Evolutionary conservation across 2,113 vertebrate species (phyloP), one percentile per base, ranked within the genome.

Genomic region (Triplophysa rosa): DNA sequence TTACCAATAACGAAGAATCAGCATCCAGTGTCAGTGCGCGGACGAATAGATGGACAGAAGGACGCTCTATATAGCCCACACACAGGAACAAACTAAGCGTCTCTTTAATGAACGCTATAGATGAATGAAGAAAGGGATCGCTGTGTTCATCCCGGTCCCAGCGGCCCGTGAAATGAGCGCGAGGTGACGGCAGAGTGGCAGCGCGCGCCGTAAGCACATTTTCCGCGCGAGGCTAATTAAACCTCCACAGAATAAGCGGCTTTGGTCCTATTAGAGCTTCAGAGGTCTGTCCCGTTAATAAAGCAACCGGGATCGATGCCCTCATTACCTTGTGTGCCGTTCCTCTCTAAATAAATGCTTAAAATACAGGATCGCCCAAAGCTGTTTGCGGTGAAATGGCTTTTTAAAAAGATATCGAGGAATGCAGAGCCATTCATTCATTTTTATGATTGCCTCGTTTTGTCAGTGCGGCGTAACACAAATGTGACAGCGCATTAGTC

Each of bases 151-250:
- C 80, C 63, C 47, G 73, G 81, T 87, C 86, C 90, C 86, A 89
- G 79, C 80, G 89, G 88, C 80, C 86, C 88, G 87, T 91, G 89
- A 92, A 93, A 91, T 90, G 86, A 90, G 87, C n/a, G 82, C 71
- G 81, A 82, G 84, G 85, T 85, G 86, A 88, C 82, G 84, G 73
- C 85, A 83, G 83, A 90, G 87, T 90, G 89, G 90, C 92, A 92
- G 85, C 77, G 71, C 71, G 88, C 90, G 71, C 88, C 23, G 91
- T 93, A 92, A 93, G 91, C 91, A 93, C 90, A 92, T 92, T 93
- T 93, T 86, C 89, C 86, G 83, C 84, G 80, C 54, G 54, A 90
- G 88, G 89, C 91, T 93, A 93, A 93, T 93, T 93, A 93, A 92
- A 91, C 88, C 88, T 88, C 86, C 82, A 86, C 84, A 84, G 91